Conservation (phyloP, 2,888 invertebrate species). For the Smittia sp. region DNA sequence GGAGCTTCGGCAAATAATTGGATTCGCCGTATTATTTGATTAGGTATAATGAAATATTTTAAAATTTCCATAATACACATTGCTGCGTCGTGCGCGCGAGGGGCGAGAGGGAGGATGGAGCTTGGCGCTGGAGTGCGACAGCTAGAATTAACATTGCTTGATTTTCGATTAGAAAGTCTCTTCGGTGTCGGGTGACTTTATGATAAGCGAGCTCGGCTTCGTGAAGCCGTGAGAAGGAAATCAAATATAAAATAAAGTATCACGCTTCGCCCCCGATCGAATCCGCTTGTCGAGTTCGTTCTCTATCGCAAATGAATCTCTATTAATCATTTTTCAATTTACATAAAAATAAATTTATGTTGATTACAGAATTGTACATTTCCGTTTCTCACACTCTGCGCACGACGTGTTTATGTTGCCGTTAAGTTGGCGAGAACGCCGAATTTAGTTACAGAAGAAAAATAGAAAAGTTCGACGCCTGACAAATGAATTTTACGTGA, state of each 20-base stretch:
- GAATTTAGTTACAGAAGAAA: conserved; percentile 1
- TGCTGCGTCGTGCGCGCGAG: neutral
- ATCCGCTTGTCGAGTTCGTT: neutral
- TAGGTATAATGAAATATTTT: conserved; percentile 21
- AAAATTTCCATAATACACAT: conserved; percentile 19
- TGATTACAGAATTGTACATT: conserved; percentile 22
- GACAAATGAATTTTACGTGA: conserved; percentile 40
- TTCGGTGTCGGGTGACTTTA: neutral
- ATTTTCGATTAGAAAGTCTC: conserved; percentile 6
- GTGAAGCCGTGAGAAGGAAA: neutral
- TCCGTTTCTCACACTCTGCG: neutral
- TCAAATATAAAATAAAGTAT: conserved; percentile 9
- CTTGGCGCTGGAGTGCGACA: conserved; percentile 6
- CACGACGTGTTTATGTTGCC: conserved; percentile 1
- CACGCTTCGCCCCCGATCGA: neutral
- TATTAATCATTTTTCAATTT: conserved; percentile 31
- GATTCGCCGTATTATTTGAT: conserved; percentile 23
- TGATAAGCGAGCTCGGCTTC: neutral
- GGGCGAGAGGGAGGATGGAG: neutral
- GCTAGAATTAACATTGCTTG: conserved; percentile 11
- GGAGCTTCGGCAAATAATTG: conserved; percentile 22
- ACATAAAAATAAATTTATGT: conserved; percentile 17
- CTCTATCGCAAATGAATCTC: conserved; percentile 15
- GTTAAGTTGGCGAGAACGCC: conserved; percentile 6
- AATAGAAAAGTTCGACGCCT: conserved; percentile 22